Conservation (phyloP, 2,888 invertebrate genomes). For the Ennomos quercinarius region DNA sequence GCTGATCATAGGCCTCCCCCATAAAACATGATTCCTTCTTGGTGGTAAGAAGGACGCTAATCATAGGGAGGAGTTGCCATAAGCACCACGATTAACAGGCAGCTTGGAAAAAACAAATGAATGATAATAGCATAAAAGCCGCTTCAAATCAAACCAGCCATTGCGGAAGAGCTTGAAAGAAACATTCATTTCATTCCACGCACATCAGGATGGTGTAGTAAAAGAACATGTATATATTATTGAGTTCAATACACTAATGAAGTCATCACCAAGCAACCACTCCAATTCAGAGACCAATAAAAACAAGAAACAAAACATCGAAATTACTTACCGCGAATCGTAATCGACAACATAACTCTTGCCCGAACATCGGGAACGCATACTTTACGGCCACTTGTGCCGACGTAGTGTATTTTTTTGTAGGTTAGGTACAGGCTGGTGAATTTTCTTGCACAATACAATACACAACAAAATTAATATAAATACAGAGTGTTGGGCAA, state of each 20-base stretch:
- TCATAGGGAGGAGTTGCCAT: no score
- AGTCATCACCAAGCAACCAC: conserved; percentile 33
- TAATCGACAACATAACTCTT: conserved; percentile 41
- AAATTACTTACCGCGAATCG: conserved; percentile 40
- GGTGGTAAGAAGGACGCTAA: no score
- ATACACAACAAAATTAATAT: no score
- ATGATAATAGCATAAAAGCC: no score
- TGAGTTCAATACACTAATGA: conserved; percentile 37
- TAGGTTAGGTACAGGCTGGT: no score
- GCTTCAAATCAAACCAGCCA: no score
- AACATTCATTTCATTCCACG: neutral
- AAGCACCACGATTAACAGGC: no score
- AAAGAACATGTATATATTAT: neutral
- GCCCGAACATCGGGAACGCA: conserved; percentile 23
- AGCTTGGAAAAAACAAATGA: no score
- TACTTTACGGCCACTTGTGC: conserved; percentile 18
- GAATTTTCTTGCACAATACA: no score
- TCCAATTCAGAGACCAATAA: conserved; percentile 33
- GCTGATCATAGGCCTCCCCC: no score
- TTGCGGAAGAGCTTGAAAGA: neutral
- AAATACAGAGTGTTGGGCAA: no score
- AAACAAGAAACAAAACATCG: conserved; percentile 38
- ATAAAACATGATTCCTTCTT: no score
- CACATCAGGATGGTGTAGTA: conserved; percentile 14
- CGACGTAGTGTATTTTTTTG: neutral